Evolutionary conservation across 2,113 vertebrate species (phyloP), one percentile per base, ranked within the genome.

Genomic region (Dasyprocta punctata): DNA sequence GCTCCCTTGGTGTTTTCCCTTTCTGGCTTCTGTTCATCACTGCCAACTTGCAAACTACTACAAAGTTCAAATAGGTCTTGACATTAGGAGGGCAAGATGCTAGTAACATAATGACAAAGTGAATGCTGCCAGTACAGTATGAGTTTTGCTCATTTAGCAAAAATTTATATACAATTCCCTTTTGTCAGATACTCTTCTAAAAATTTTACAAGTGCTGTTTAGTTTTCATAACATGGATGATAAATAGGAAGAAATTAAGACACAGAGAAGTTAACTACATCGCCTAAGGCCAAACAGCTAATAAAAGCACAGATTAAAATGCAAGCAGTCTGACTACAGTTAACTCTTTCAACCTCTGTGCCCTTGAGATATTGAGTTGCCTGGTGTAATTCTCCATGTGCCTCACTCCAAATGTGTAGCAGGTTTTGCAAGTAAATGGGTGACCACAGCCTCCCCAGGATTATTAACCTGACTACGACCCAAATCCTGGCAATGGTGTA

Each of bases 161-260:
- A 38, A 47, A 65, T 24, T 26, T 63, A 38, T 52, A 24, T 92
- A 90, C 75, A 65, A 90, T 33, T 81, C 10, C 77, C 11, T 73
- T 89, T 95, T 95, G 38, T 69, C 67, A 89, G 58, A 3, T 3
- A n/a, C 22, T 90, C 33, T 92, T 92, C 28, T 83, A 89, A 52
- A 73, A 83, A 33, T 89, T 94, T 86, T 94, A 78, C 30, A 93
- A 58, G 71, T 90, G 84, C 19, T 73, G 67, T 82, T 92, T 91
- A 47, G 47, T 87, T 95, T 89, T 92, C 38, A 65, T 52, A 85
- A 84, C 67, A 47, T 84, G 65, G 20, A 56, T 90, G 49, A 69
- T 82, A 89, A 86, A 71, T 84, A 95, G n/a, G 19, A 83, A 52
- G 82, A 94, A 87, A 77, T 38, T 33, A 26, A 96, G 83, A 49